phyloP scores from a whole-genome alignment of 35 echinoderm and acorn worm species.

The Heliocidaris erythrogramma region DNA sequence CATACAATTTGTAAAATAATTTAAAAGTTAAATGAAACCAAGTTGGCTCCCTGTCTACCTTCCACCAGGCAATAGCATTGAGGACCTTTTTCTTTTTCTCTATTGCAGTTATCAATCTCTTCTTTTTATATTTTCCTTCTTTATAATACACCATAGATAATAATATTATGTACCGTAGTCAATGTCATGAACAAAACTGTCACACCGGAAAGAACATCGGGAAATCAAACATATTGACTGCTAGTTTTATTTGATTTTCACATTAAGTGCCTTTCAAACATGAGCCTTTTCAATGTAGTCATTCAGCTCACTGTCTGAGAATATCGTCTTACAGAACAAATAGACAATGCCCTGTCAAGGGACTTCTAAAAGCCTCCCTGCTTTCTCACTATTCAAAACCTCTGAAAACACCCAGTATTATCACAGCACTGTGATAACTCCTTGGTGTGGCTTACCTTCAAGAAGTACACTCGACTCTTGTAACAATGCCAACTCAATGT shows the following conservation, averaged over 20 bases:
- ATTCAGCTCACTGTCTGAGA: not conserved
- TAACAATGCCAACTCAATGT: not conserved
- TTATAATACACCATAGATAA: not conserved
- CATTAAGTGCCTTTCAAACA: not conserved
- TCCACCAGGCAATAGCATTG: too few species aligned
- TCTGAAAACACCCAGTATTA: not conserved
- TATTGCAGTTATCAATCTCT: too few species aligned
- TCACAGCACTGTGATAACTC: too few species aligned
- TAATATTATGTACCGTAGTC: not conserved
- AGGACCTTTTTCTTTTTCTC: too few species aligned
- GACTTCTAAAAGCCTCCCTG: not conserved
- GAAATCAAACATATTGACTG: not conserved
- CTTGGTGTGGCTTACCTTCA: not conserved
- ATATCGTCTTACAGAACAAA: conserved; percentile 4
- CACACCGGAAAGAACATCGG: not conserved
- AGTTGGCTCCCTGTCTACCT: too few species aligned
- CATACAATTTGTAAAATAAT: too few species aligned
- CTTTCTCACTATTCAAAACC: not conserved
- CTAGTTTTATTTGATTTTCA: not conserved
- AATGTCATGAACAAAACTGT: not conserved
- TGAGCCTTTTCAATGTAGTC: not conserved
- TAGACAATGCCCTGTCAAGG: not conserved
- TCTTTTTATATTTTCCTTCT: not conserved
- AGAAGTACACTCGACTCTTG: not conserved
- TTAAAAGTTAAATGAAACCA: too few species aligned